Percentiles rank a stretch among this genome's conserved stretches.
These are phyloP conservation scores for Podotricha telesiphe DNA, from an alignment of 2,888 invertebrate species.

Conservation along the genomic window DNA sequence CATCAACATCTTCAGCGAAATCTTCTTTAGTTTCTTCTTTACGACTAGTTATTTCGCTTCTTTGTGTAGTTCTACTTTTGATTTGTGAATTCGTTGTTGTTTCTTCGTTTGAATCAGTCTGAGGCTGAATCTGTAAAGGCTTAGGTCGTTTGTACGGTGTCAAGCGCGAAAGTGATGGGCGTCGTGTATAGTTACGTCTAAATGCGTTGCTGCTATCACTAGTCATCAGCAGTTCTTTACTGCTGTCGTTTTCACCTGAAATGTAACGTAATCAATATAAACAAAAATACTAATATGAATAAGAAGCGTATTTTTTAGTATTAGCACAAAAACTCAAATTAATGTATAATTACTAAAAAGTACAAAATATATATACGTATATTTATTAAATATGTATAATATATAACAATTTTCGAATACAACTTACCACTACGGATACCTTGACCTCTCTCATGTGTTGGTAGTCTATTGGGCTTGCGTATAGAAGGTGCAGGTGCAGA, in stretches of 20 bases:
- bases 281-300: not conserved
- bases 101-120: slow-evolving; percentile 39
- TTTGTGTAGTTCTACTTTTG: slow-evolving; percentile 34
- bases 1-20: slow-evolving; percentile 48
- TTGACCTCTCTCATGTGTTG: slow-evolving; percentile 43
- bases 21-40: slow-evolving; percentile 33
- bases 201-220: slow-evolving; percentile 77
- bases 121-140: slow-evolving; percentile 42
- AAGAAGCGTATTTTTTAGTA: too few relatives aligned
- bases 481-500: slow-evolving; percentile 72
- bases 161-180: slow-evolving; percentile 66
- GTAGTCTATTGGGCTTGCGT: slow-evolving; percentile 58
- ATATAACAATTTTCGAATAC: not conserved
- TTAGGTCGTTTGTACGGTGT: slow-evolving; percentile 60
- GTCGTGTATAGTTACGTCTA: slow-evolving; percentile 68
- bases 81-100: slow-evolving; percentile 17
- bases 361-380: too few relatives aligned
- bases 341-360: too few relatives aligned
- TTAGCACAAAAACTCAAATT: too few relatives aligned
- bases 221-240: slow-evolving; percentile 85
- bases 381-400: too few relatives aligned
- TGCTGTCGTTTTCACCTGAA: slow-evolving; percentile 82
- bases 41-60: slow-evolving; percentile 49
- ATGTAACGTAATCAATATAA: slow-evolving; percentile 19
- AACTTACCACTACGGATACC: slow-evolving; percentile 31